A percentile compares a stretch with the other conserved stretches of the same genome.
Evolutionary conservation across 1,140 invertebrate species (phyloP).

Genomic region (Cataglyphis hispanica): DNA sequence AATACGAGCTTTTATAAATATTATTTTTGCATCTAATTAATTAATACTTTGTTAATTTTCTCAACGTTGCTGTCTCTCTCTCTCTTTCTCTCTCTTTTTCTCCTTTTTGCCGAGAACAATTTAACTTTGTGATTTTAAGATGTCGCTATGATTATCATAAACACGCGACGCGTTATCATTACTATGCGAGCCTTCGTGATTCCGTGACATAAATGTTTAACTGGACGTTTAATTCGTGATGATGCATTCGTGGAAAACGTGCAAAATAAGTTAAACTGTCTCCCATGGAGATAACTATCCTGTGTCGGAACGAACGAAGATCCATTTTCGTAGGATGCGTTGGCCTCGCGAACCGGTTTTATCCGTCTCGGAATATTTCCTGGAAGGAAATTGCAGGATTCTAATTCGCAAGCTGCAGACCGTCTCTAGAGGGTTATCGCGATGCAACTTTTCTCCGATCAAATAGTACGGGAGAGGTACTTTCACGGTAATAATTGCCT

Average conservation of each 20-base stretch:
- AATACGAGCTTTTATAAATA: background rate
- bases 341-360: slow-evolving; percentile 49
- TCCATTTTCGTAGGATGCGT: slow-evolving; percentile 49
- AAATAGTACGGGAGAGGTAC: slow-evolving; percentile 35
- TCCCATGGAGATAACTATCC: slow-evolving; percentile 29
- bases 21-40: slow-evolving; percentile 15
- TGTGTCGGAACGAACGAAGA: slow-evolving; percentile 34
- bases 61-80: background rate
- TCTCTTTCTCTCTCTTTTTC: no score
- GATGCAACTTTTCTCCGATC: slow-evolving; percentile 59
- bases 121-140: background rate
- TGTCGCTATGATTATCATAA: background rate
- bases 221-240: slow-evolving; percentile 23
- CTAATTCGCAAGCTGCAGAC: slow-evolving; percentile 49
- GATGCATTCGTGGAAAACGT: slow-evolving; percentile 12
- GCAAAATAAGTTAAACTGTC: slow-evolving; percentile 27
- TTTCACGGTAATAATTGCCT: slow-evolving; percentile 47
- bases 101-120: background rate
- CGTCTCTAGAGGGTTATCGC: slow-evolving; percentile 33
- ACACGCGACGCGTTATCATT: background rate
- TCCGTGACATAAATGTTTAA: slow-evolving; percentile 9
- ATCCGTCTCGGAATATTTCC: slow-evolving; percentile 53
- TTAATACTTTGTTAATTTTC: slow-evolving; percentile 12
- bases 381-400: slow-evolving; percentile 63
- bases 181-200: background rate